These are phyloP conservation scores for Microhierax caerulescens DNA, from an alignment of 2,797 vertebrate genomes.

Conservation along the genomic window DNA sequence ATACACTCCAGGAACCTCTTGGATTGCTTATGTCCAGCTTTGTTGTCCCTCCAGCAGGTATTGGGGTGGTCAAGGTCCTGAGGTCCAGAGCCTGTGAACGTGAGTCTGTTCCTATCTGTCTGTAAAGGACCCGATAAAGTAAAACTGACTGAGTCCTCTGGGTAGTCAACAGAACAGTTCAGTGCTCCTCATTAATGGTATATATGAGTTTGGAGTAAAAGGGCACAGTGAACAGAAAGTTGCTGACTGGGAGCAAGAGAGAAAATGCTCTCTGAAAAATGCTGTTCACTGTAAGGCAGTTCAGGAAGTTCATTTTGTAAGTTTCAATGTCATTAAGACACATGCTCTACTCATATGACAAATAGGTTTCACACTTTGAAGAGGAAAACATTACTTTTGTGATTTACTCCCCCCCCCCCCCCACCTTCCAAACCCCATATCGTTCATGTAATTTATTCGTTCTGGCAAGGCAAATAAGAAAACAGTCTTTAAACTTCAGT, in stretches of 20 bases:
- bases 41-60: not conserved
- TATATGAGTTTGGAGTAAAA: not conserved
- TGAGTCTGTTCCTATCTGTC: not conserved
- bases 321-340: not conserved
- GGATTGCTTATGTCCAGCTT: not conserved
- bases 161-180: not conserved
- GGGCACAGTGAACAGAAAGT: not conserved
- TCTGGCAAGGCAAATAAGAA: conserved; percentile 51
- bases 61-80: not conserved
- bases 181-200: not conserved
- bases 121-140: not conserved
- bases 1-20: not conserved
- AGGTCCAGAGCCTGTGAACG: not conserved
- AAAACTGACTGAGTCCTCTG: not conserved
- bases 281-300: not conserved
- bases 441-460: conserved; percentile 46
- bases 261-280: not conserved
- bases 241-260: not conserved
- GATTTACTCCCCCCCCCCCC: not conserved
- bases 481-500: conserved; percentile 55
- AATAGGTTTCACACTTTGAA: conserved; percentile 23
- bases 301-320: not conserved
- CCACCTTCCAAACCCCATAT: not conserved
- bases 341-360: not conserved
- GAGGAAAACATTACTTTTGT: conserved; percentile 22